Conservation (phyloP, 1,140 invertebrate species). For the Spodoptera litura region DNA sequence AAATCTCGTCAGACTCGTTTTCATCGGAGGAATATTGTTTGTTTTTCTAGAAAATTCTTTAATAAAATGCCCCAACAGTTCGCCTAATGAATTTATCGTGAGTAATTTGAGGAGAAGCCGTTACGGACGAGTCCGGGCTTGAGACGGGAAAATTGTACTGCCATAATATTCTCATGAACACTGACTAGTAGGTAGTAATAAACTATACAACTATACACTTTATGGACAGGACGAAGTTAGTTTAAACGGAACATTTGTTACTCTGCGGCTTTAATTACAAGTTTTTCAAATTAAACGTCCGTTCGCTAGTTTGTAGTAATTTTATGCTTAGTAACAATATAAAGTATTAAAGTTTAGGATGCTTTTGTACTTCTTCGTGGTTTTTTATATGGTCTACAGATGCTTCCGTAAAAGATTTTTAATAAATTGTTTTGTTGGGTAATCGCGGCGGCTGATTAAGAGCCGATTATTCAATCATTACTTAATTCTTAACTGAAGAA, state of each 20-base stretch:
- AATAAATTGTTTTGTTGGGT: too few species aligned
- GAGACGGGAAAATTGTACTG: conserved; percentile 1
- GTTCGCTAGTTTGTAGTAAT: not conserved
- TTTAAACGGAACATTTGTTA: conserved; percentile 15
- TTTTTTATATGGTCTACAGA: too few species aligned
- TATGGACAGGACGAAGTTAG: not conserved
- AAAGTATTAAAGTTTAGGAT: too few species aligned
- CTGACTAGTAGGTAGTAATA: not conserved
- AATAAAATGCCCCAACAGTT: not conserved
- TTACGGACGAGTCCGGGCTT: not conserved
- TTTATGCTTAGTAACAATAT: not conserved
- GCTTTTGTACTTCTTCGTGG: too few species aligned
- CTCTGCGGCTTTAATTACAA: conserved; percentile 20
- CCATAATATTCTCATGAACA: conserved; percentile 1
- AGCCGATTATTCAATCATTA: too few species aligned
- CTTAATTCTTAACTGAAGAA: too few species aligned
- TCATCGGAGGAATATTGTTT: conserved; percentile 4
- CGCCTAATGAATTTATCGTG: conserved; percentile 31
- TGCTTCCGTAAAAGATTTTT: too few species aligned
- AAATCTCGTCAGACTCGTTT: not conserved
- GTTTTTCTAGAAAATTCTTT: conserved; percentile 16
- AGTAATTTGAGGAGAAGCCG: conserved; percentile 24
- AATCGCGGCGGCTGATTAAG: too few species aligned
- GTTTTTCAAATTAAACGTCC: conserved; percentile 7
- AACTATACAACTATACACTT: conserved; percentile 1